Evolutionary conservation across 2,888 invertebrate genomes (phyloP), one percentile per base, ranked within the genome.

Genomic region (Bugulina stolonifera): DNA sequence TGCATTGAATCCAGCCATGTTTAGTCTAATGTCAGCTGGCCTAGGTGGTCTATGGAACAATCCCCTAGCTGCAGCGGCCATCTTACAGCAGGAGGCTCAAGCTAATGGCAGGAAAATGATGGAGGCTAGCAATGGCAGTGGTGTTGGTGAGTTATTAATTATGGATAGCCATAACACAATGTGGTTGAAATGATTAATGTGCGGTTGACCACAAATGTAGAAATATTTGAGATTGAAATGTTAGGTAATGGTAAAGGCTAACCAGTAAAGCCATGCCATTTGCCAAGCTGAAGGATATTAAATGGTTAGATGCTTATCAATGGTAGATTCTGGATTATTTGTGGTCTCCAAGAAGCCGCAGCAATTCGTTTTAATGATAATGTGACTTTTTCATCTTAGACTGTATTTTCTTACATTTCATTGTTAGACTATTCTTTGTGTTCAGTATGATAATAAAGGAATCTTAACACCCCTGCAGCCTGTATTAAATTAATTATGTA

Each of bases 121-220:
- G 43, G 10, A 10, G 43, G 18, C 5, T 18, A 18, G 43, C 18
- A 43, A 43, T 43, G 43, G 43, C 18, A 43, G 10, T 43, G 43
- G 43, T 43, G 43, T 5, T 43, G 43, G 43, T 43, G 18, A 18
- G 43, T 43, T 43, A 43, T 43, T 43, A 43, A 43, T 43, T 43
- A 43, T 43, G 43, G 43, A 43, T 5, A 43, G 43, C n/a, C n/a
- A n/a, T n/a, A n/a, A n/a, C n/a, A n/a, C n/a, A n/a, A 43, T 43
- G 18, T 43, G 43, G 10, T 43, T 43, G 18, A 43, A 32, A 5
- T 64, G 64, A 64, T 57, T 18, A 25, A 57, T 57, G 57, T 2
- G 64, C 3, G 64, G 64, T 64, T 14, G 32, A 64, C 64, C 64
- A 32, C 64, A 64, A 64, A 57, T 57, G 57, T 57, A 23, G 10